A percentile compares a stretch with the other conserved stretches of the same genome.
Conservation (phyloP, 2,888 invertebrate species). For the Chironomus tentans region DNA sequence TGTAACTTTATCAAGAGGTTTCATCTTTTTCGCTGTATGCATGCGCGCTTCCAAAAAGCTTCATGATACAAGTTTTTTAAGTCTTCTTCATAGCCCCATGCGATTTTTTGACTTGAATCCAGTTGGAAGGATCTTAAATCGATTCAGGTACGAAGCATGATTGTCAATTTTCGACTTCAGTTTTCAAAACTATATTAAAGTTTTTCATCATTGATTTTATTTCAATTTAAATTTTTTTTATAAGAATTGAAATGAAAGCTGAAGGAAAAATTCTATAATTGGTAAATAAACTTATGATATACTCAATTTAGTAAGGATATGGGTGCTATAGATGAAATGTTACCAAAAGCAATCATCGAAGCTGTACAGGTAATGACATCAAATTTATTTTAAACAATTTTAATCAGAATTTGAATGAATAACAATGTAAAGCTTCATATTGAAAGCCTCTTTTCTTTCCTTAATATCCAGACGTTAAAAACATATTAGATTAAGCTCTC, state of each 20-base stretch:
- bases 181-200: no score
- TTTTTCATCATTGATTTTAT: no score
- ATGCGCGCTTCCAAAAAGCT: conserved; percentile 66
- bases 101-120: conserved; percentile 81
- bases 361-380: conserved; percentile 41
- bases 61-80: conserved; percentile 76
- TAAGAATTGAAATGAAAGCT: no score
- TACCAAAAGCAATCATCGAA: conserved; percentile 49
- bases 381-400: no score
- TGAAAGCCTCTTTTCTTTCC: neutral
- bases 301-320: conserved; percentile 53
- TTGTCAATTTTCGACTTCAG: no score
- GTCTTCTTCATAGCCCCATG: conserved; percentile 67
- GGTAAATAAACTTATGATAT: no score
- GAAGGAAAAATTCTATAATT: no score
- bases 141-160: conserved; percentile 42
- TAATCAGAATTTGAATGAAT: conserved; percentile 28
- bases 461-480: neutral
- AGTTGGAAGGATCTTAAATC: conserved; percentile 61
- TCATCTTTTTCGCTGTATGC: conserved; percentile 63
- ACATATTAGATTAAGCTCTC: no score
- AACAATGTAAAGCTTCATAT: conserved; percentile 29
- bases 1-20: conserved; percentile 50
- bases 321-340: conserved; percentile 51
- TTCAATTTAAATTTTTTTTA: no score